These are phyloP conservation scores for Capitulum mitella DNA, from an alignment of 2,888 invertebrate genomes.

Conservation along the genomic window DNA sequence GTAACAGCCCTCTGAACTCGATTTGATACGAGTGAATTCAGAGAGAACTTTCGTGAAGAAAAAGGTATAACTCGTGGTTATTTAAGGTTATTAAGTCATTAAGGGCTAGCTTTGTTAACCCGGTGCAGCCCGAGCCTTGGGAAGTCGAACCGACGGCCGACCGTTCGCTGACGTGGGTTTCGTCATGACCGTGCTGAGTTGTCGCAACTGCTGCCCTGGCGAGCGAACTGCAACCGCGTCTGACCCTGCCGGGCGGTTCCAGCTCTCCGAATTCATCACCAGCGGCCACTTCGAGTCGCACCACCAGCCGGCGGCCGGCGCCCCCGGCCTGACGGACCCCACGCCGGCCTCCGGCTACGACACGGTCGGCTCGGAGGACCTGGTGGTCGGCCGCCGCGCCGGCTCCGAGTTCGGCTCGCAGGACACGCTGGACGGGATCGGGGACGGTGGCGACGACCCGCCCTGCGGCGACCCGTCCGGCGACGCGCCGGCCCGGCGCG, in stretches of 20 bases:
- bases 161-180: too few species aligned
- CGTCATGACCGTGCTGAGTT: too few species aligned
- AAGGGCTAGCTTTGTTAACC: too few species aligned
- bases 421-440: conserved; percentile 18
- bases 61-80: too few species aligned
- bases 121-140: too few species aligned
- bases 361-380: neutral
- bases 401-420: conserved; percentile 6
- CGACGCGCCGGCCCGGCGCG: neutral
- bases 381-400: neutral
- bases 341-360: neutral
- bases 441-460: neutral
- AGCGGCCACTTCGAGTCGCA: neutral
- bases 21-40: too few species aligned
- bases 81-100: too few species aligned
- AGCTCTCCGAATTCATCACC: conserved; percentile 10
- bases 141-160: too few species aligned
- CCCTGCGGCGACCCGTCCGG: neutral
- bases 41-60: too few species aligned
- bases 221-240: too few species aligned
- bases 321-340: neutral
- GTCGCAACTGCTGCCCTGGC: too few species aligned
- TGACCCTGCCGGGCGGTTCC: neutral
- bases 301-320: neutral
- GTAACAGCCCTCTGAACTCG: too few species aligned